Conservation (phyloP, 1,140 invertebrate genomes). For the Drosophila pseudoobscura region DNA sequence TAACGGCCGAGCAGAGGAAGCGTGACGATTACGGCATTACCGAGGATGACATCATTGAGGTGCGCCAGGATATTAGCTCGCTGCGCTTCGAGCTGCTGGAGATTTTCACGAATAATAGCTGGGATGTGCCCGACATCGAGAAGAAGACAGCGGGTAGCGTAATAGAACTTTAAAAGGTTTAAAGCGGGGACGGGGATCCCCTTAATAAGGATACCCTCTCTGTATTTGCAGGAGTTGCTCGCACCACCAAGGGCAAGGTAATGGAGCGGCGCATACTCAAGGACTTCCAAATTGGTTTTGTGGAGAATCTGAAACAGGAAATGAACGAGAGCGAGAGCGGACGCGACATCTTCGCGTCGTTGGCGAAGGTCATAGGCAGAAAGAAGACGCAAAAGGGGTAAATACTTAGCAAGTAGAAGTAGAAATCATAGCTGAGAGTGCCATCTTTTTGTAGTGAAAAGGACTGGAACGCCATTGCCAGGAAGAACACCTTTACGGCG, state of each 20-base stretch:
- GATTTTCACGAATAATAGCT: constrained; percentile 92
- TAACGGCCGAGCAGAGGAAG: constrained; percentile 92
- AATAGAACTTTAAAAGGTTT: neutral
- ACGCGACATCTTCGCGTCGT: constrained; percentile 91
- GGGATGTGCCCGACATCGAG: constrained; percentile 89
- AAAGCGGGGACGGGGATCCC: neutral
- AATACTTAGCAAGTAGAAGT: neutral
- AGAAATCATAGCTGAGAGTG: neutral
- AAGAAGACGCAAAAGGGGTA: constrained; percentile 85
- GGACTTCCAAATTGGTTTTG: constrained; percentile 94
- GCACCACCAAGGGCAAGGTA: constrained; percentile 92
- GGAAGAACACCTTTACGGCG: constrained; percentile 86
- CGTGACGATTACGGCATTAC: constrained; percentile 93
- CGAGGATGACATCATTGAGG: constrained; percentile 98
- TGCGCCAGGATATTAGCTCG: constrained; percentile 95
- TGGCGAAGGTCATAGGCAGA: constrained; percentile 90
- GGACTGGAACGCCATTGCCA: constrained; percentile 93
- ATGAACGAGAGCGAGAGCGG: constrained; percentile 87
- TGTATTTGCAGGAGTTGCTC: constrained; percentile 84
- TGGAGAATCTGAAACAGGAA: constrained; percentile 91
- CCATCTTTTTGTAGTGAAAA: constrained; percentile 84
- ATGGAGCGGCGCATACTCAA: constrained; percentile 93
- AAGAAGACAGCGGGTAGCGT: constrained; percentile 84
- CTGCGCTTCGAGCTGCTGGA: constrained; percentile 94
- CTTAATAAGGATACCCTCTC: neutral